Evolutionary conservation across 2,888 invertebrate species (phyloP).

Genomic region (Macaria liturata): DNA sequence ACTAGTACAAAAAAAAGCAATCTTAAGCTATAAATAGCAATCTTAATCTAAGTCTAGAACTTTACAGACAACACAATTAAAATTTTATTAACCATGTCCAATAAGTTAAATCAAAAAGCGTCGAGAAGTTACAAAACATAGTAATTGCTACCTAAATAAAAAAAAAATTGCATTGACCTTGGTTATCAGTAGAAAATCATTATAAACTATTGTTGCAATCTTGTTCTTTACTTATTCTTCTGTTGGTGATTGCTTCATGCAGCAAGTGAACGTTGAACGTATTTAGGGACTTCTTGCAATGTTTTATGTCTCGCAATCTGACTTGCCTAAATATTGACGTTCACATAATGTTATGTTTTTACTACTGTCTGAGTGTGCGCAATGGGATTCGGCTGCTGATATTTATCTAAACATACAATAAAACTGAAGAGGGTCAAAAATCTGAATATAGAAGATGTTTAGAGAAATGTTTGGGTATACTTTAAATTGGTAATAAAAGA

Average conservation of each 20-base stretch:
- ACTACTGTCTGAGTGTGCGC: no score
- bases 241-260: conserved; percentile 19
- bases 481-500: no score
- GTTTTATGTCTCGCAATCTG: no score
- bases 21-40: no score
- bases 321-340: no score
- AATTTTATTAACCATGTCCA: conserved; percentile 4
- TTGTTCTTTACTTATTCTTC: conserved; percentile 4
- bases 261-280: conserved; percentile 13
- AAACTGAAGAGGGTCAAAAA: no score
- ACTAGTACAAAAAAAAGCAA: no score
- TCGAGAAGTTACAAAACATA: conserved; percentile 20
- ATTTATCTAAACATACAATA: no score
- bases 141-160: conserved; percentile 21
- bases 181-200: conserved; percentile 19
- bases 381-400: no score
- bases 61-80: conserved; percentile 1
- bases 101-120: conserved; percentile 8
- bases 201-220: conserved; percentile 17
- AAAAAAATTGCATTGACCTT: conserved; percentile 19
- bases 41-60: neutral
- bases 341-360: no score
- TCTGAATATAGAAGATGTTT: no score
- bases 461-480: no score
- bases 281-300: neutral